phyloP scores from a whole-genome alignment of 2,797 vertebrate genomes.

The Clarias platycephalus region DNA sequence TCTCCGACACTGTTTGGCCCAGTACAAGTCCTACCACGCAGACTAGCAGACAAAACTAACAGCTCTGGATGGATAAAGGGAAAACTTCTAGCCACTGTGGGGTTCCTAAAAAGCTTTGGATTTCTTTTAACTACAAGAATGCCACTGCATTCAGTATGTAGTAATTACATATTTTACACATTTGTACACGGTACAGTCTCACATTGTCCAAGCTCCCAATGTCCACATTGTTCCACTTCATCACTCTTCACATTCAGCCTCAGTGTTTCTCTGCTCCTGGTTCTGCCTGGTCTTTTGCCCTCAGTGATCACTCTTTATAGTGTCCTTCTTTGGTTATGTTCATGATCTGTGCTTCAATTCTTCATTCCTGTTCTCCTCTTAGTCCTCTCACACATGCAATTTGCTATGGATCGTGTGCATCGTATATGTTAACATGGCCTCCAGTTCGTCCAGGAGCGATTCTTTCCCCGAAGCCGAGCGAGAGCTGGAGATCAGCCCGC shows the following conservation, averaged over 20 bases:
- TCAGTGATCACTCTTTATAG: background rate
- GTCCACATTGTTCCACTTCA: slow-evolving; percentile 2
- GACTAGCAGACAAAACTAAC: slow-evolving; percentile 22
- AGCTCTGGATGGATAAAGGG: background rate
- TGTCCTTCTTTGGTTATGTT: background rate
- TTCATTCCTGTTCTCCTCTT: slow-evolving; percentile 16
- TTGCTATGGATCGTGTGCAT: slow-evolving; percentile 87
- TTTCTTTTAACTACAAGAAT: slow-evolving; percentile 34
- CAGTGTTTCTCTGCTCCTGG: slow-evolving; percentile 10
- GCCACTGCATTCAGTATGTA: slow-evolving; percentile 36
- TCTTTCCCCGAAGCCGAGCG: slow-evolving; percentile 83
- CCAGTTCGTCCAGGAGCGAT: slow-evolving; percentile 83
- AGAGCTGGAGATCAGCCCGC: slow-evolving; percentile 77
- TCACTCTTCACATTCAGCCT: background rate
- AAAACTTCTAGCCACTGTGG: slow-evolving; percentile 2
- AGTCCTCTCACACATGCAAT: slow-evolving; percentile 82
- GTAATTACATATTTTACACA: slow-evolving; percentile 35
- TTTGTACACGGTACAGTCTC: slow-evolving; percentile 23
- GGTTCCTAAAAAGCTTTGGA: slow-evolving; percentile 20
- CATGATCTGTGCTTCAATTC: slow-evolving; percentile 14
- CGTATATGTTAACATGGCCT: slow-evolving; percentile 80
- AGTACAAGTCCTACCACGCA: slow-evolving; percentile 17
- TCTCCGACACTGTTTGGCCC: slow-evolving; percentile 33
- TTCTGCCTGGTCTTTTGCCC: background rate
- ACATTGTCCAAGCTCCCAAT: slow-evolving; percentile 36